phyloP scores from a whole-genome alignment of 2,797 vertebrate species.

The Peromyscus eremicus region DNA sequence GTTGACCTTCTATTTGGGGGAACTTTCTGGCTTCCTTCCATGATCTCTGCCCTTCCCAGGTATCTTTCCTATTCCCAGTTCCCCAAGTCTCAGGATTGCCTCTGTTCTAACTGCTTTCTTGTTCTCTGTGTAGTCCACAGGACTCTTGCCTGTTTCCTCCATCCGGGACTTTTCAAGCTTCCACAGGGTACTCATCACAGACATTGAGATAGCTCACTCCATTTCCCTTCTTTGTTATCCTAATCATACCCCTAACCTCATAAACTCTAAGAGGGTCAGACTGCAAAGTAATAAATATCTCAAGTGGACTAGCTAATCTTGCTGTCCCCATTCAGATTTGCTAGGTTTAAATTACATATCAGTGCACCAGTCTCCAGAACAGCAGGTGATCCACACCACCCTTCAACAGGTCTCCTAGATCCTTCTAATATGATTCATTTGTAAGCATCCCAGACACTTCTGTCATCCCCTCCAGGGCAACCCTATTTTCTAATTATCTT shows the following conservation, averaged over 20 bases:
- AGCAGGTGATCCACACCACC: neutral
- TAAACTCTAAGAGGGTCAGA: neutral
- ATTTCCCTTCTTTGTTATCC: neutral
- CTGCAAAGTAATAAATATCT: neutral
- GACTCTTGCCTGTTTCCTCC: neutral
- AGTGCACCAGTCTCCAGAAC: neutral
- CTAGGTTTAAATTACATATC: neutral
- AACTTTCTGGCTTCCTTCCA: neutral
- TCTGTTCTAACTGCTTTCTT: neutral
- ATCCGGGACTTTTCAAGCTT: no score
- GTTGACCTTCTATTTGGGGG: neutral
- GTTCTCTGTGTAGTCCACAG: neutral
- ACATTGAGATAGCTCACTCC: neutral
- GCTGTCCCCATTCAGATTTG: neutral
- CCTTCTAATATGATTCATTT: neutral
- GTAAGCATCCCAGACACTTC: neutral
- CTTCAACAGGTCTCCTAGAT: neutral
- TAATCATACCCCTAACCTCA: neutral
- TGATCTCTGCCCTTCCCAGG: neutral
- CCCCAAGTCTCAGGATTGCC: neutral
- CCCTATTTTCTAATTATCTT: neutral
- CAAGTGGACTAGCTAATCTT: no score
- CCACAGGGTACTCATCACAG: accelerated
- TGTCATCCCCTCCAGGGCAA: neutral
- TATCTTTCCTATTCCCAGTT: neutral